phyloP scores from a whole-genome alignment of 2,797 vertebrate genomes.

The Vespertilio murinus region DNA sequence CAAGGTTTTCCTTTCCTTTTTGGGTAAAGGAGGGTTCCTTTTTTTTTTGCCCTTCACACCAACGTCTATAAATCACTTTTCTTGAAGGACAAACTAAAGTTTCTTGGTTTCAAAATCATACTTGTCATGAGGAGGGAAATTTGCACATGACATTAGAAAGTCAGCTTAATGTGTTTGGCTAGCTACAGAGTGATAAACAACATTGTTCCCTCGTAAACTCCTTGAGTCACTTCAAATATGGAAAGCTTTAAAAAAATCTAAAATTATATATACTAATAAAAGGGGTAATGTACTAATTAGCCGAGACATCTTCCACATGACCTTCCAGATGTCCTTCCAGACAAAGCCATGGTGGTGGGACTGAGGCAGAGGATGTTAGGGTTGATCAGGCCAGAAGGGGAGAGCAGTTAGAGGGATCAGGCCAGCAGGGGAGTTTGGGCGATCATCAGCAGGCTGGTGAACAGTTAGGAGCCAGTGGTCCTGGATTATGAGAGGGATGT shows the following conservation, averaged over 20 bases:
- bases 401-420: too few relatives aligned
- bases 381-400: too few relatives aligned
- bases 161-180: background rate
- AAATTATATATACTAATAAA: background rate
- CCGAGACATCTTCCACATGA: too few relatives aligned
- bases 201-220: background rate
- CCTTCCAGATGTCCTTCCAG: too few relatives aligned
- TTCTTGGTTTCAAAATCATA: constrained; percentile 62
- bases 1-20: constrained; percentile 54
- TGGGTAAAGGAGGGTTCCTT: constrained; percentile 53
- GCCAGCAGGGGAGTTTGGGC: too few relatives aligned
- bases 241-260: background rate
- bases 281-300: too few relatives aligned
- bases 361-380: too few relatives aligned
- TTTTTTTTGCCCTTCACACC: background rate
- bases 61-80: constrained; percentile 70
- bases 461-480: too few relatives aligned
- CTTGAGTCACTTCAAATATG: background rate
- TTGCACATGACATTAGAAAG: background rate
- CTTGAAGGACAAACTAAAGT: constrained; percentile 64
- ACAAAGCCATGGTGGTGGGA: too few relatives aligned
- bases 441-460: too few relatives aligned
- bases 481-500: too few relatives aligned
- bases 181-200: background rate
- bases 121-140: constrained; percentile 35